These are phyloP conservation scores for Adelges cooleyi DNA, from an alignment of 1,140 invertebrate species.

Conservation along the genomic window DNA sequence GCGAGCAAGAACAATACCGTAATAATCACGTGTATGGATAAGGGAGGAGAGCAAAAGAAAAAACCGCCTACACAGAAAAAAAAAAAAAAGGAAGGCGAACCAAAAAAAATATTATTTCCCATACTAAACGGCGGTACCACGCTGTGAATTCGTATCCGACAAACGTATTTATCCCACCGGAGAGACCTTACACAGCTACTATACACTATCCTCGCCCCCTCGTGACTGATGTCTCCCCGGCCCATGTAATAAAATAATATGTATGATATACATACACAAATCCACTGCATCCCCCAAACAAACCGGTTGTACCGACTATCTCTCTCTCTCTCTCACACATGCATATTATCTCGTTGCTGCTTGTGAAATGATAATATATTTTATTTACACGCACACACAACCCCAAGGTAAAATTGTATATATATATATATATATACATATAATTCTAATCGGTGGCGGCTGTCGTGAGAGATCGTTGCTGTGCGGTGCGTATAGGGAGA, in stretches of 20 bases:
- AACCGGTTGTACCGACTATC: background rate
- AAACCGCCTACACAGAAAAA: background rate
- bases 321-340: background rate
- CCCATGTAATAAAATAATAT: background rate
- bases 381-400: background rate
- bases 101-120: constrained; percentile 10
- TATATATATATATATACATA: background rate
- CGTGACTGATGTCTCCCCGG: constrained; percentile 6
- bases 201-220: background rate
- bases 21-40: background rate
- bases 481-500: background rate
- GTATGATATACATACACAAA: background rate
- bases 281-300: background rate
- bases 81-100: background rate
- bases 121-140: background rate
- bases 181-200: too few species aligned
- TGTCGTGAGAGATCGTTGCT: background rate
- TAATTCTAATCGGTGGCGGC: background rate
- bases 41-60: background rate
- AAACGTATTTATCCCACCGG: background rate
- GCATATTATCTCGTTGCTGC: too few species aligned
- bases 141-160: constrained; percentile 19
- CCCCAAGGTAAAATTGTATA: background rate
- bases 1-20: constrained; percentile 16
- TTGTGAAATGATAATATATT: too few species aligned